Percentiles rank a stretch among this genome's conserved stretches.
Conservation (phyloP, 92 coral and sea anemone species). For the Galaxea fascicularis region DNA sequence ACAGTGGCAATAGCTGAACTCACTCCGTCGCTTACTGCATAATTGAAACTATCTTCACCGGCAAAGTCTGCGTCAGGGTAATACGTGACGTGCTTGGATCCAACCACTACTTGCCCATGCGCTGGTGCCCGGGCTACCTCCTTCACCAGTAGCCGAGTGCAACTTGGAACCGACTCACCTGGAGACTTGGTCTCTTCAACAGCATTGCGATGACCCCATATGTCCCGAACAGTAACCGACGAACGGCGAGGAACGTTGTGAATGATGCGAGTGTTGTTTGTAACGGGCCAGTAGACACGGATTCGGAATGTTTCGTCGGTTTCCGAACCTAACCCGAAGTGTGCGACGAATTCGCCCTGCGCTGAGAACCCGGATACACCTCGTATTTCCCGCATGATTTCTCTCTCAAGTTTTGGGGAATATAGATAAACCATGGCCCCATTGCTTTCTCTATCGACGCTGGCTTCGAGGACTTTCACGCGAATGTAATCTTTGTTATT, state of each 20-base stretch:
- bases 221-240: constrained; percentile 82
- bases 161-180: constrained; percentile 79
- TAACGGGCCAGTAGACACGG: constrained; percentile 94
- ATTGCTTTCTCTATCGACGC: constrained; percentile 82
- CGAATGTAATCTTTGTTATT: constrained; percentile 90
- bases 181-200: constrained; percentile 89
- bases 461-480: constrained; percentile 88
- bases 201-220: constrained; percentile 81
- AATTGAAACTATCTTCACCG: constrained; percentile 92
- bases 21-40: constrained; percentile 87
- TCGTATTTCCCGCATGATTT: constrained; percentile 84
- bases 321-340: constrained; percentile 90
- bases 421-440: constrained; percentile 91
- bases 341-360: constrained; percentile 89
- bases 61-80: constrained; percentile 87
- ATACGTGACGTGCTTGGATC: constrained; percentile 94
- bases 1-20: constrained; percentile 86
- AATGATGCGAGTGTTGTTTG: constrained; percentile 95
- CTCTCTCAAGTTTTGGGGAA: constrained; percentile 81
- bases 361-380: constrained; percentile 84
- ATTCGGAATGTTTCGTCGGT: constrained; percentile 80
- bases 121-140: constrained; percentile 80
- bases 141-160: constrained; percentile 83
- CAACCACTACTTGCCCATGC: constrained; percentile 86
- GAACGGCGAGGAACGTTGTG: constrained; percentile 88